These are phyloP conservation scores for Entomyzon cyanotis DNA, from an alignment of 2,113 vertebrate genomes.

Conservation along the genomic window DNA sequence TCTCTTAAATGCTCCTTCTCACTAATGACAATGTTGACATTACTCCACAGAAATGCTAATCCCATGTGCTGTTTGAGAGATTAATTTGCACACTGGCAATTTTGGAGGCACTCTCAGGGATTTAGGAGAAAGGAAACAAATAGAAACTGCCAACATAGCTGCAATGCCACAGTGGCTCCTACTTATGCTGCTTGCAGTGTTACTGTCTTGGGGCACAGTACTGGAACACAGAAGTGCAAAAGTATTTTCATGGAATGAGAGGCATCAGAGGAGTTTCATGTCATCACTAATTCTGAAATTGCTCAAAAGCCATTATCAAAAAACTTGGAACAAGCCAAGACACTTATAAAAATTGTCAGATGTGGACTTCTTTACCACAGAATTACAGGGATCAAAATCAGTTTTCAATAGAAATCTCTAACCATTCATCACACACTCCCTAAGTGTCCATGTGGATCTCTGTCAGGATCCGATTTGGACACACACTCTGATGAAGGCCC, in stretches of 20 bases:
- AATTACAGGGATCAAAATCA: neutral
- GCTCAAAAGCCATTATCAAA: neutral
- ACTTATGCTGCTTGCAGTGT: neutral
- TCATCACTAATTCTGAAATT: neutral
- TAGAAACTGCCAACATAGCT: neutral
- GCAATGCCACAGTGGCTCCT: neutral
- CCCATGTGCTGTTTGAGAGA: neutral
- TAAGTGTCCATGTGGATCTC: neutral
- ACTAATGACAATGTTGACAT: neutral
- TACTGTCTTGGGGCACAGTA: neutral
- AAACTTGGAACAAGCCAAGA: neutral
- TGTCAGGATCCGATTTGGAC: neutral
- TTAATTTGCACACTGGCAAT: neutral
- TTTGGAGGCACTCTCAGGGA: neutral
- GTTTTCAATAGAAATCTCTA: neutral
- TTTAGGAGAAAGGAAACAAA: constrained; percentile 13
- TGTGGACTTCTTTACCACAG: neutral
- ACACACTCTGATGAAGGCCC: neutral
- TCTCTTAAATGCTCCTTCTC: neutral
- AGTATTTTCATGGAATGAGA: neutral
- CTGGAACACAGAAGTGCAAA: neutral
- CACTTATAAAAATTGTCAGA: neutral
- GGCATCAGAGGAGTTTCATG: neutral
- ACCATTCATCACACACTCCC: neutral
- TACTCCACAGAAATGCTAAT: neutral